Base-by-base conservation (phyloP, 2,797 vertebrate genomes). In the Neostethus bicornis region DNA sequence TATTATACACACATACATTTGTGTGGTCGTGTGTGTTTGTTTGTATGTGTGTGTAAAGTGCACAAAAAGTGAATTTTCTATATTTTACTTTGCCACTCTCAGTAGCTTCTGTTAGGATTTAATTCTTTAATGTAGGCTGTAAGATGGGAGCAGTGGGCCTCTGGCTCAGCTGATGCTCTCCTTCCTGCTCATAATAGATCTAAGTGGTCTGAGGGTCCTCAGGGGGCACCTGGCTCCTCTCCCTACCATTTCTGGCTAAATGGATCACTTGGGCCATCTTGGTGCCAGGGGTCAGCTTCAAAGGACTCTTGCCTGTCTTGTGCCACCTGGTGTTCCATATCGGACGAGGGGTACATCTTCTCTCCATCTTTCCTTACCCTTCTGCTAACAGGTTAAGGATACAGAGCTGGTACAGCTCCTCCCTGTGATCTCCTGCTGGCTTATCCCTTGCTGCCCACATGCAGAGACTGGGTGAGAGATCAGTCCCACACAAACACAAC, bases 271-370 rank as follows among this genome's bases (percentile, higher is more conserved):
- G 79, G 83, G 83, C 79, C 76, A 58, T 80, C 81, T 39, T 59
- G 64, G 77, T 14, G 59, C 80, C 85, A 44, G 75, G 77, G 89
- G 87, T 91, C 82, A 74, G 58, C 87, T 88, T 92, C 91, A 92
- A 91, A 92, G 85, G 73, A 83, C 83, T 75, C 81, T 87, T 66
- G 68, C 88, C 83, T 84, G 83, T 84, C 78, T 86, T 81, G 80
- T 81, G 83, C 81, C 88, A 87, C 84, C 89, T 86, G 84, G 89
- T 70, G 82, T 73, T 90, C 73, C 45, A 63, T 73, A 75, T 71
- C 38, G 58, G 80, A 83, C 55, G 56, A 77, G 51, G 66, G 53
- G 62, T 67, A 34, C 45, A 43, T 68, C 77, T 78, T 37, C 32
- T 66, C 68, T 73, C 79, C 62, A 25, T 48, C 70, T 68, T 60